phyloP scores from a whole-genome alignment of 1,140 invertebrate species.

The Pseudoatta argentina region DNA sequence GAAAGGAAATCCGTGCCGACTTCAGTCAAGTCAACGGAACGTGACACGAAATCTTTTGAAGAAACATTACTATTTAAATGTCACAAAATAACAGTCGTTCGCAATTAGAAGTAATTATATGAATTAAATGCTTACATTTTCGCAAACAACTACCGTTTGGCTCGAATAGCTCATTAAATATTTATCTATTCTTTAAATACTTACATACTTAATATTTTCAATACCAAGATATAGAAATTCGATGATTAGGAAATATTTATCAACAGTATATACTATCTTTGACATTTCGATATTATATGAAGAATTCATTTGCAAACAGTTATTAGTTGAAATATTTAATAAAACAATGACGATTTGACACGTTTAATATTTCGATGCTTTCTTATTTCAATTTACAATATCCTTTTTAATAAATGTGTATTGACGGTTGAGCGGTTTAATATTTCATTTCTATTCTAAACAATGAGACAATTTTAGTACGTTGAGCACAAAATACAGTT shows the following conservation, averaged over 20 bases:
- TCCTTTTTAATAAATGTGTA: too few relatives aligned
- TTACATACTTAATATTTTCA: neutral
- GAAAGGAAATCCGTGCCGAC: slow-evolving; percentile 47
- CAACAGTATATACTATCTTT: too few relatives aligned
- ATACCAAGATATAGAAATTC: neutral
- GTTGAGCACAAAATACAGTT: neutral
- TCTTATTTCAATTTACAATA: neutral
- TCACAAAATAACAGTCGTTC: neutral
- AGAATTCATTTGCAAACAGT: neutral
- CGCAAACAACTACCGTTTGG: too few relatives aligned
- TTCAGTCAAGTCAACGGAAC: neutral
- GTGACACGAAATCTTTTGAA: neutral
- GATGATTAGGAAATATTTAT: slow-evolving; percentile 10
- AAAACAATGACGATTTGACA: neutral
- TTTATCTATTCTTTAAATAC: neutral
- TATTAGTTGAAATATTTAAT: neutral
- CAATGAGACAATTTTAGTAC: neutral
- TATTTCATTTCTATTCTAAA: neutral
- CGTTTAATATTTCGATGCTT: neutral
- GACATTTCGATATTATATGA: neutral
- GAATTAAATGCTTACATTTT: neutral
- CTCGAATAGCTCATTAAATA: too few relatives aligned
- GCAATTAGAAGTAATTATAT: neutral
- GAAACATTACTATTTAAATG: slow-evolving; percentile 6
- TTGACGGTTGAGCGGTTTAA: too few relatives aligned